Evolutionary conservation across 2,797 vertebrate species (phyloP).

Genomic region (Propithecus deckenii): DNA sequence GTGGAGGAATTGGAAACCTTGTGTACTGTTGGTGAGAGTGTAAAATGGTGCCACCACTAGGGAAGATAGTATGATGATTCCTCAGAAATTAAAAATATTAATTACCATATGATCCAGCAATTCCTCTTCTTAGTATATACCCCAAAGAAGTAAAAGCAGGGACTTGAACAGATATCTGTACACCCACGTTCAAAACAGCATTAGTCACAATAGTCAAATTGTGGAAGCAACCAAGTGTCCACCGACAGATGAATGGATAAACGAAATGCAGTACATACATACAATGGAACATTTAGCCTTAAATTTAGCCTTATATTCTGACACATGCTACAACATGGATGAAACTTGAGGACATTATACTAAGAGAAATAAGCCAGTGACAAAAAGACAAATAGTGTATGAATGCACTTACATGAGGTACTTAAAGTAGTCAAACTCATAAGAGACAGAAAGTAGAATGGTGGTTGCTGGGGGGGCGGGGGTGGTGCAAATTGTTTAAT

Average conservation of each 20-base stretch:
- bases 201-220: constrained; percentile 19
- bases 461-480: background rate
- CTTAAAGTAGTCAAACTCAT: background rate
- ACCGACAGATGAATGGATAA: background rate
- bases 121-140: background rate
- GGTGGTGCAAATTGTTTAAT: background rate
- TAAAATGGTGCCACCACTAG: background rate
- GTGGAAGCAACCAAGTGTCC: background rate
- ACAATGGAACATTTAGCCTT: background rate
- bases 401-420: background rate
- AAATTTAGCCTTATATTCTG: background rate
- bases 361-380: background rate
- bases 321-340: background rate
- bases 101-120: background rate
- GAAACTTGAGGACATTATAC: background rate
- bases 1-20: background rate
- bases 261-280: constrained; percentile 1
- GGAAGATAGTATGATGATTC: background rate
- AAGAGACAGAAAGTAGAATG: background rate
- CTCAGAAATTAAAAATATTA: constrained; percentile 30
- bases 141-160: background rate
- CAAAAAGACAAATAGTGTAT: background rate
- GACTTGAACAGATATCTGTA: background rate
- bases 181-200: background rate
- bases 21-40: background rate